Evolutionary conservation across 2,888 invertebrate genomes (phyloP).

Genomic region (Ceramica pisi): DNA sequence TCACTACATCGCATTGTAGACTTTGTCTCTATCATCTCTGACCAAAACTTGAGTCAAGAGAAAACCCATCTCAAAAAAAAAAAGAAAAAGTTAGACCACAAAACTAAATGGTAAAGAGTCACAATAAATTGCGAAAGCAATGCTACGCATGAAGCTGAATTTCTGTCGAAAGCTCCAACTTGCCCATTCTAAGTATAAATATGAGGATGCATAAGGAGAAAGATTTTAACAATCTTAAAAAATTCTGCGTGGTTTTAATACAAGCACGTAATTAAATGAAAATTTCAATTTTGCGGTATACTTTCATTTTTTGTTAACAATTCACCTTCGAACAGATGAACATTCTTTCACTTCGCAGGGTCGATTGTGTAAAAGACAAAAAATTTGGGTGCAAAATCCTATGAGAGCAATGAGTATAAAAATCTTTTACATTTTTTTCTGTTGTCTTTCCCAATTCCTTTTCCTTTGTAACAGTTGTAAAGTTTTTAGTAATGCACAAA

Average conservation of each 20-base stretch:
- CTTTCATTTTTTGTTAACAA: conserved; percentile 38
- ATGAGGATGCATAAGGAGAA: not conserved
- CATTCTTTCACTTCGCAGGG: conserved; percentile 42
- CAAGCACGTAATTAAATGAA: conserved; percentile 18
- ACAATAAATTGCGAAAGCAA: not conserved
- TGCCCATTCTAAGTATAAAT: not conserved
- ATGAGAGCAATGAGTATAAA: conserved; percentile 3
- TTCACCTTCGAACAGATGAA: conserved; percentile 53
- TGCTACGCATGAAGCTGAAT: not conserved
- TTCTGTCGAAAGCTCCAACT: too few species aligned
- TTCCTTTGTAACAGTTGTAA: not conserved
- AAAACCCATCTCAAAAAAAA: too few species aligned
- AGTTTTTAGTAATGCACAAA: conserved; percentile 5
- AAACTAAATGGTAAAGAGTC: not conserved
- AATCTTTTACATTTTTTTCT: not conserved
- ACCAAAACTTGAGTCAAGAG: too few species aligned
- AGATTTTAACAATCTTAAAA: conserved; percentile 30
- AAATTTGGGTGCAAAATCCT: not conserved
- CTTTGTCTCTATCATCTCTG: too few species aligned
- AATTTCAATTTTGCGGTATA: conserved; percentile 17
- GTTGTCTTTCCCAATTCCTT: conserved; percentile 5
- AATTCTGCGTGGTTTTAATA: conserved; percentile 21
- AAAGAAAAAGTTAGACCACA: too few species aligned
- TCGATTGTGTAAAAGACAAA: conserved; percentile 45
- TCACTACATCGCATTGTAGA: too few species aligned